phyloP scores from a whole-genome alignment of 2,888 invertebrate genomes.

The Caenorhabditis sp. region DNA sequence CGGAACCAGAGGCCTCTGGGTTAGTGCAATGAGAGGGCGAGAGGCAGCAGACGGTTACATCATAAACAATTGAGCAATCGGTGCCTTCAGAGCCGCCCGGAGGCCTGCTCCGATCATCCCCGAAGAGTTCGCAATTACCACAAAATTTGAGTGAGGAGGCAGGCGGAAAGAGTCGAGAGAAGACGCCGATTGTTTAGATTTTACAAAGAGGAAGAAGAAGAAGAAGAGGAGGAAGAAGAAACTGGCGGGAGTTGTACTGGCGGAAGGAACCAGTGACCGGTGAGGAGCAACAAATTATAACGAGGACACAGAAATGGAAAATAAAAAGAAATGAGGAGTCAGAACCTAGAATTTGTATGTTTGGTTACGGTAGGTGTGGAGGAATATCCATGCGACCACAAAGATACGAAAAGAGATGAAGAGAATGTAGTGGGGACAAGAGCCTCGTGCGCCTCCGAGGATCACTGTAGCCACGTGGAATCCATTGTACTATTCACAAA shows the following conservation, averaged over 20 bases:
- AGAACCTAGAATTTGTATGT: no score
- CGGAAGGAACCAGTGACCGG: conserved; percentile 16
- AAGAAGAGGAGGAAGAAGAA: neutral
- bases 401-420: neutral
- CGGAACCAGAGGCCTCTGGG: conserved; percentile 40
- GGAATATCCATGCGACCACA: neutral
- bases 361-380: conserved; percentile 13
- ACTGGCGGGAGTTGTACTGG: conserved; percentile 25
- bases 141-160: conserved; percentile 24
- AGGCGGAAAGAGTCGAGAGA: neutral
- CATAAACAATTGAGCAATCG: conserved; percentile 58
- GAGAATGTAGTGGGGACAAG: neutral
- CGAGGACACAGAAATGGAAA: neutral
- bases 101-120: conserved; percentile 1
- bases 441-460: no score
- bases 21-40: conserved; percentile 35
- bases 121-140: conserved; percentile 52
- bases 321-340: neutral
- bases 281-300: neutral
- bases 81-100: neutral
- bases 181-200: conserved; percentile 47
- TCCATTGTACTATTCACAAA: no score
- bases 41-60: conserved; percentile 52
- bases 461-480: no score
- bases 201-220: conserved; percentile 6